Evolutionary conservation across 2,888 invertebrate genomes (phyloP), one percentile per base, ranked within the genome.

Genomic region (Acanthosepion esculentum): DNA sequence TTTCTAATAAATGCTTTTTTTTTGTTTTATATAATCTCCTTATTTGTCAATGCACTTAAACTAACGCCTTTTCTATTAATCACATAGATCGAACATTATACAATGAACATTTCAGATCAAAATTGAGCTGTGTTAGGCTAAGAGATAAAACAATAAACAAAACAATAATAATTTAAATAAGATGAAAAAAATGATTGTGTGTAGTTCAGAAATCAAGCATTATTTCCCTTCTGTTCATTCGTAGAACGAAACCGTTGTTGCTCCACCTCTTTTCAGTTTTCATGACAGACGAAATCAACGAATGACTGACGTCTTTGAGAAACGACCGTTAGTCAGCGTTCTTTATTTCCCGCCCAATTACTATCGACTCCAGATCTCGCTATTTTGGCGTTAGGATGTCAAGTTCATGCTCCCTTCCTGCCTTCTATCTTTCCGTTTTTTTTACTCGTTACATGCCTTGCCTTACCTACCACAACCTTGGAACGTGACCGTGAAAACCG

Each of bases 401-500:
- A 78, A 78, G 78, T 78, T 78, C 78, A 78, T 78, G 2, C n/a
- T n/a, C 33, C 12, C 18, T 78, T 78, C 33, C 78, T 78, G 78
- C 59, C 59, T 78, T 78, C n/a, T 33, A 78, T 33, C n/a, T 12
- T 78, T 78, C 12, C 78, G 29, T 78, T 78, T n/a, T n/a, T n/a
- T n/a, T n/a, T 29, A 78, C n/a, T 78, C 78, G 29, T 78, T 78
- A 29, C 78, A 29, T 29, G 78, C 78, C 78, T 78, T n/a, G 12
- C 29, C n/a, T 12, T 78, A 78, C n/a, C 78, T n/a, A 29, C 23
- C 64, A 23, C 33, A n/a, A n/a, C 78, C n/a, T 78, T n/a, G 15
- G 78, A 78, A 78, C 78, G 78, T 78, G 78, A 78, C 78, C 78
- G 12, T 78, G 78, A 78, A 78, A 78, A 78, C 78, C 78, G 78